Conservation (phyloP, 2,113 vertebrate genomes). For the Tylochromis polylepis region DNA sequence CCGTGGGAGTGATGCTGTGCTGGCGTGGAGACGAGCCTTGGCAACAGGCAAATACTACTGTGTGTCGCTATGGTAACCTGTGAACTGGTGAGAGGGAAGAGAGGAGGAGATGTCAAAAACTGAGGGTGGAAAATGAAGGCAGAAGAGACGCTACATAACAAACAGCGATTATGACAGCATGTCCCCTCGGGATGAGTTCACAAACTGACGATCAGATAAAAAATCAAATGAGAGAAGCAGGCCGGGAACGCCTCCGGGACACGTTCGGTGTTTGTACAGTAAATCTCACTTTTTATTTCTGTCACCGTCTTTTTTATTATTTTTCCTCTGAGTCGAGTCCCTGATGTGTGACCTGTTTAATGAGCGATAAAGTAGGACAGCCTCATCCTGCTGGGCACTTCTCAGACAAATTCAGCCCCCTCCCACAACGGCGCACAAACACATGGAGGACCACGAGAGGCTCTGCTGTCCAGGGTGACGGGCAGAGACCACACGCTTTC, state of each 20-base stretch:
- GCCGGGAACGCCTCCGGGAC: neutral
- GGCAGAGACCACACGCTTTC: neutral
- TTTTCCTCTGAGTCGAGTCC: slow-evolving; percentile 9
- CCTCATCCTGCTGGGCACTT: slow-evolving; percentile 26
- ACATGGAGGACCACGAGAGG: neutral
- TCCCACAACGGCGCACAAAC: neutral
- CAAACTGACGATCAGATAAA: neutral
- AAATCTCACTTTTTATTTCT: neutral
- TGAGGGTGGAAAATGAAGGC: neutral
- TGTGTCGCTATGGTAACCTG: slow-evolving; percentile 53
- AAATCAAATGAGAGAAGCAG: neutral
- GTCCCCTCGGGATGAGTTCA: neutral
- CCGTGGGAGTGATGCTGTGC: slow-evolving; percentile 30
- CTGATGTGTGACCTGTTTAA: slow-evolving; percentile 43
- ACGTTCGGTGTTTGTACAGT: neutral
- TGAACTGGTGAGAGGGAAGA: slow-evolving; percentile 20
- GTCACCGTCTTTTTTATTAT: neutral
- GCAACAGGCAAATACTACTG: slow-evolving; percentile 43
- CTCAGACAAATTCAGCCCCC: slow-evolving; percentile 6
- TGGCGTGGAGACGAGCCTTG: slow-evolving; percentile 38
- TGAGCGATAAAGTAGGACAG: slow-evolving; percentile 50
- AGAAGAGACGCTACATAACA: neutral
- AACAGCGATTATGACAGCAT: neutral
- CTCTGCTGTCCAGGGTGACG: neutral
- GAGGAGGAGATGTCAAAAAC: slow-evolving; percentile 39